Percentiles rank a stretch among this genome's conserved stretches.
Conservation (phyloP, 2,113 vertebrate species). For the Silurus meridionalis region DNA sequence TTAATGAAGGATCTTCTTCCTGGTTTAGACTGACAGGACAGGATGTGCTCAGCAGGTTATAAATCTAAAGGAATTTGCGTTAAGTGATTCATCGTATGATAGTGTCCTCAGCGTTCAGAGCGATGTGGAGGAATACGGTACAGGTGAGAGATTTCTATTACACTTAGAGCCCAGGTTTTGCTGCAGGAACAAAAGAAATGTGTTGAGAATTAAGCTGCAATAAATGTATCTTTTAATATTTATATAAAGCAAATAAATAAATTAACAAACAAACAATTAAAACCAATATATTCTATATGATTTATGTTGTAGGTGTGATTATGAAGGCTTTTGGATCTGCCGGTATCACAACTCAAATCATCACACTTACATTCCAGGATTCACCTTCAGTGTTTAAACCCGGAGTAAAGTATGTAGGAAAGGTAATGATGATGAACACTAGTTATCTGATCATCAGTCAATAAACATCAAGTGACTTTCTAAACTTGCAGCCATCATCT, state of each 20-base stretch:
- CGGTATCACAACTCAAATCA: not conserved
- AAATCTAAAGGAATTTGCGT: slow-evolving; percentile 41
- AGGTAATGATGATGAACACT: not conserved
- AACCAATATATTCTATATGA: no score
- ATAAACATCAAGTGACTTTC: not conserved
- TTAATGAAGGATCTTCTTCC: not conserved
- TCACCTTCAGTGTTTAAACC: not conserved
- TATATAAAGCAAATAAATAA: no score
- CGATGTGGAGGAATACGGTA: slow-evolving; percentile 69
- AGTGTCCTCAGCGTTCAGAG: slow-evolving; percentile 49
- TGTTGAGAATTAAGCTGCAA: no score
- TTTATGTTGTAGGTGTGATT: not conserved
- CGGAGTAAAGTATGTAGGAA: slow-evolving; percentile 1
- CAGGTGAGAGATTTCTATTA: slow-evolving; percentile 60
- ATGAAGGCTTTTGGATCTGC: not conserved
- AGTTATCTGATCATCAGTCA: not conserved
- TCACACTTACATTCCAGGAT: not conserved
- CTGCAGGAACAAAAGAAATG: not conserved
- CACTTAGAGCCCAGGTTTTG: not conserved
- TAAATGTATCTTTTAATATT: no score
- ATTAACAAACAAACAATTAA: no score
- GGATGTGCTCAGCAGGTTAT: slow-evolving; percentile 65
- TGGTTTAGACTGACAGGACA: slow-evolving; percentile 64
- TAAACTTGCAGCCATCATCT: not conserved
- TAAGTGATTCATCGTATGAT: not conserved